Evolutionary conservation across 1,140 invertebrate genomes (phyloP), one percentile per base, ranked within the genome.

Genomic region (Bradysia coprophila): DNA sequence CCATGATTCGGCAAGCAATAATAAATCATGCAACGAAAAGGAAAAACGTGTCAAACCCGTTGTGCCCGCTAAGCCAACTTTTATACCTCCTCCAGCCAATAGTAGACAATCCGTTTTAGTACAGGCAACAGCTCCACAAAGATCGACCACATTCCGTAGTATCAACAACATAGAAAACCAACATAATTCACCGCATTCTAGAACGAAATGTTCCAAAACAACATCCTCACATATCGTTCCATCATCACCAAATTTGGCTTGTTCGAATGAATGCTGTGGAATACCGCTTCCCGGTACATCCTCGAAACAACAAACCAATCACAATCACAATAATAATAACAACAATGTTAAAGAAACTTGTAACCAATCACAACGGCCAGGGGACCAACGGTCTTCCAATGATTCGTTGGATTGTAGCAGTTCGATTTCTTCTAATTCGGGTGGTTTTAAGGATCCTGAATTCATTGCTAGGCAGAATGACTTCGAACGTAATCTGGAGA

Each of bases 371-470:
- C 28, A 32, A 9, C 28, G n/a, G 28, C 9, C 9, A 32, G 28
- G 9, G 28, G 28, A 10, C 9, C 9, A 10, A n/a, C n/a, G n/a
- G n/a, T n/a, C n/a, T n/a, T n/a, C n/a, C n/a, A n/a, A n/a, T n/a
- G n/a, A n/a, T n/a, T n/a, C n/a, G n/a, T n/a, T n/a, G n/a, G n/a
- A n/a, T n/a, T n/a, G n/a, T n/a, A n/a, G 20, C 13, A 36, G 9
- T 8, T 40, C 38, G 21, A 40, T 33, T 28, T 43, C 42, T 24
- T 43, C 42, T 15, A 24, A 23, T 24, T 43, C 42, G 21, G 42
- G 34, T 18, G 42, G 42, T 10, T 43, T 43, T 38, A 22, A 21
- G 16, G 42, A 43, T 23, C 1, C 32, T 10, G 42, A 38, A n/a
- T 37, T 24, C 21, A 24, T 43, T 23, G 8, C 23, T n/a, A 37